Conservation (phyloP, 2,113 vertebrate genomes). For the Phoenicopterus ruber region DNA sequence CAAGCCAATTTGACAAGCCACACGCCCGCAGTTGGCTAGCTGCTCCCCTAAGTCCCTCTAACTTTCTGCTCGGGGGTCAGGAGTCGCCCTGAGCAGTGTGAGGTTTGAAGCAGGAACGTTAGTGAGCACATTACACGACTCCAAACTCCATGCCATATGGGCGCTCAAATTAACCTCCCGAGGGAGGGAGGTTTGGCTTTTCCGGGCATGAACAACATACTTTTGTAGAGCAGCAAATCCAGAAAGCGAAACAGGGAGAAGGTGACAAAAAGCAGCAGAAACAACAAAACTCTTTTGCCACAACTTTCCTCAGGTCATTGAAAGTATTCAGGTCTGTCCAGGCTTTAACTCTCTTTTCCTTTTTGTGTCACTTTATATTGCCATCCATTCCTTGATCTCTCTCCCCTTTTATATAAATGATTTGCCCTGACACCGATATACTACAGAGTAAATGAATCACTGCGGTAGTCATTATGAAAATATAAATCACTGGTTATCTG, state of each 20-base stretch:
- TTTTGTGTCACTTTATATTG: neutral
- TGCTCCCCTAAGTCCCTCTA: neutral
- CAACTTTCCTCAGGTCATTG: neutral
- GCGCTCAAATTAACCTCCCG: neutral
- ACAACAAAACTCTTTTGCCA: neutral
- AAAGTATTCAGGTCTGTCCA: neutral
- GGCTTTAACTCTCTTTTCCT: neutral
- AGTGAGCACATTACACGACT: neutral
- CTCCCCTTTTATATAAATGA: constrained; percentile 20
- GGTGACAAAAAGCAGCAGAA: neutral
- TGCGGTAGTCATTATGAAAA: constrained; percentile 53
- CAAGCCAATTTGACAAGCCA: neutral
- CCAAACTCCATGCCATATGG: neutral
- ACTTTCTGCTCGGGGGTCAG: neutral
- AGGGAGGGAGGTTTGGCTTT: neutral
- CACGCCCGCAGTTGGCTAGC: neutral
- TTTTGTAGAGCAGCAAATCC: neutral
- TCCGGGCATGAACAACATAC: neutral
- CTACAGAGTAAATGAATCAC: constrained; percentile 54
- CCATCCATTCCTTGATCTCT: neutral
- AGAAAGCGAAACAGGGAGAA: neutral
- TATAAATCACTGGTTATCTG: constrained; percentile 63
- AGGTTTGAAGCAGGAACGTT: neutral
- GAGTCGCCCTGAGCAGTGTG: neutral
- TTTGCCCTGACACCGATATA: constrained; percentile 46